These are phyloP conservation scores for Pipra filicauda DNA, from an alignment of 2,113 vertebrate genomes.

Conservation along the genomic window DNA sequence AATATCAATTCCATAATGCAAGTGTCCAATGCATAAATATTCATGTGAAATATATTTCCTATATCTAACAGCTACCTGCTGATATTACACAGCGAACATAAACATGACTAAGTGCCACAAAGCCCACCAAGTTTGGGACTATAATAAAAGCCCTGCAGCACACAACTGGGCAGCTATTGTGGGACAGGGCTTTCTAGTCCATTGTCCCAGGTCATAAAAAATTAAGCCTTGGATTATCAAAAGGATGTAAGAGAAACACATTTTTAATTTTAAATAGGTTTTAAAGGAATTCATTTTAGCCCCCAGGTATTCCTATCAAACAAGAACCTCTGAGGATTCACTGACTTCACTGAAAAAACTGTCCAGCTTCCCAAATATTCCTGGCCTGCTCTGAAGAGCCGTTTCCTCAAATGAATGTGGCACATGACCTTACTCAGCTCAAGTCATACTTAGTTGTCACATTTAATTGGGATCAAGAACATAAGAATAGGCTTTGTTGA, in stretches of 20 bases:
- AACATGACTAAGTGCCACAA: background rate
- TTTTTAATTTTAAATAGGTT: background rate
- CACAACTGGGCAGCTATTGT: background rate
- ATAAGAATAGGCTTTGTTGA: background rate
- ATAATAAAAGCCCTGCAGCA: background rate
- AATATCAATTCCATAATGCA: background rate
- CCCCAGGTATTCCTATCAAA: background rate
- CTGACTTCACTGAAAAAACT: background rate
- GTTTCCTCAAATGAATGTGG: background rate
- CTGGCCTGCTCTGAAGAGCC: background rate
- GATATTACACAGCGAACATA: background rate
- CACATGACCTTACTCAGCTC: background rate
- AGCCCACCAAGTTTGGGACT: background rate
- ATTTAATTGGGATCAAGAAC: background rate
- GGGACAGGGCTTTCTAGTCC: background rate
- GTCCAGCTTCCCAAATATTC: background rate
- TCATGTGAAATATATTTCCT: background rate
- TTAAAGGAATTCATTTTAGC: background rate
- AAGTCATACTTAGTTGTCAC: background rate
- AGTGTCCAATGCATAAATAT: background rate
- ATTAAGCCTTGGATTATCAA: background rate
- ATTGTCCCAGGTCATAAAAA: background rate
- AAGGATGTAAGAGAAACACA: background rate
- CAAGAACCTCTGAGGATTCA: background rate
- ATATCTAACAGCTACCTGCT: background rate